phyloP scores from a whole-genome alignment of 35 echinoderm and acorn worm species.

The Heliocidaris erythrogramma region DNA sequence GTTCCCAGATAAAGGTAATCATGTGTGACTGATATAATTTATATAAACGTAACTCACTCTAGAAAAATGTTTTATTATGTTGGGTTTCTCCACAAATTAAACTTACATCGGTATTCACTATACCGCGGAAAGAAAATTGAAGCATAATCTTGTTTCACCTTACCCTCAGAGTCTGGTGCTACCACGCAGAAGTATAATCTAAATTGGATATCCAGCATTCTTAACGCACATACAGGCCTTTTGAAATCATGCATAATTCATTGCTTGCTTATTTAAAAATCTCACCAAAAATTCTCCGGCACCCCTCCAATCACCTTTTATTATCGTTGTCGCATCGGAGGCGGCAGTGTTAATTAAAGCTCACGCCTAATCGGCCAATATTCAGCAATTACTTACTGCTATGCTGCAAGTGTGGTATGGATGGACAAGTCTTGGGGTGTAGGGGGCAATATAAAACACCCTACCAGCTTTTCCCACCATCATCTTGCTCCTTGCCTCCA shows the following conservation, averaged over 20 bases:
- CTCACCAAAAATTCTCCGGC: not conserved
- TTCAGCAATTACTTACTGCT: slow-evolving; percentile 6
- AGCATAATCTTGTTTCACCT: not conserved
- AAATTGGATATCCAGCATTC: not conserved
- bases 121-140: not conserved
- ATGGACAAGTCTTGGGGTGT: too few relatives aligned
- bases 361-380: slow-evolving; percentile 1
- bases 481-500: too few relatives aligned
- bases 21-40: too few relatives aligned
- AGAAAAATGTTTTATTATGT: too few relatives aligned
- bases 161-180: not conserved
- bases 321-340: not conserved
- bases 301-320: not conserved
- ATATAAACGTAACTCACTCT: too few relatives aligned
- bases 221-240: not conserved
- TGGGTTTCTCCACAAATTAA: too few relatives aligned
- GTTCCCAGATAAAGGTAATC: too few relatives aligned
- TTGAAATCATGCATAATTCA: not conserved
- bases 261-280: slow-evolving; percentile 6
- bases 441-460: too few relatives aligned
- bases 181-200: not conserved
- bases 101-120: not conserved
- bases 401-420: too few relatives aligned
- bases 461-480: too few relatives aligned
- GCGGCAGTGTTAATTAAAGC: not conserved